A percentile compares a stretch with the other conserved stretches of the same genome.
Evolutionary conservation across 2,797 vertebrate genomes (phyloP).

Genomic region (Cirrhinus molitorella): DNA sequence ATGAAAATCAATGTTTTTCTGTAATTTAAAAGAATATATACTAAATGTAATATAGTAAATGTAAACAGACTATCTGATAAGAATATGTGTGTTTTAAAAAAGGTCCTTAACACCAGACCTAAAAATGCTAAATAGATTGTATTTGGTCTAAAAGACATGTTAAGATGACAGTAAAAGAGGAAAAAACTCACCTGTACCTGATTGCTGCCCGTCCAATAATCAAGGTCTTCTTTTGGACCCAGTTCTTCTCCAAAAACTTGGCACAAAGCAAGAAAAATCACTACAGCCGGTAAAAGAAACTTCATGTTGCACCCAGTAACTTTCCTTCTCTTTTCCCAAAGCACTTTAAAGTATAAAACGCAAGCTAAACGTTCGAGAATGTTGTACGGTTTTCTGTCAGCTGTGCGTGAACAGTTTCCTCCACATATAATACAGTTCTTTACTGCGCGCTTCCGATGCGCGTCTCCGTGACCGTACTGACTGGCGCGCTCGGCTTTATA

Average conservation of each 20-base stretch:
- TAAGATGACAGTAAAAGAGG: neutral
- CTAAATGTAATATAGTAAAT: neutral
- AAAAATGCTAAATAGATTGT: neutral
- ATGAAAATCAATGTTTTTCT: no score
- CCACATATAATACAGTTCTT: constrained; percentile 61
- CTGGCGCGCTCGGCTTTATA: constrained; percentile 76
- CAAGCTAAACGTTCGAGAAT: constrained; percentile 22
- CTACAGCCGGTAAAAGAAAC: constrained; percentile 78
- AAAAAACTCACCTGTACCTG: constrained; percentile 82
- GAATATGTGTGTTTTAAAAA: neutral
- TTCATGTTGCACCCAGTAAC: constrained; percentile 80
- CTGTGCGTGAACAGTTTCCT: constrained; percentile 44
- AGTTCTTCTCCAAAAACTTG: constrained; percentile 83
- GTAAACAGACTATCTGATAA: neutral
- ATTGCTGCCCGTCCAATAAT: constrained; percentile 85
- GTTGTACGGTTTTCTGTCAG: constrained; percentile 51
- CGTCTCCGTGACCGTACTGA: constrained; percentile 55
- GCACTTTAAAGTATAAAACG: neutral
- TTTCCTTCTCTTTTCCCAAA: constrained; percentile 31
- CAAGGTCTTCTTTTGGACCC: constrained; percentile 81
- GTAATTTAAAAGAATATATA: no score
- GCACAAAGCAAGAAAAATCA: constrained; percentile 80
- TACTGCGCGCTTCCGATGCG: constrained; percentile 48
- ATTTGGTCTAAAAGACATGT: neutral
- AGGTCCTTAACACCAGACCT: neutral